Evolutionary conservation across 2,888 invertebrate genomes (phyloP).

Genomic region (Perithous albicinctus): DNA sequence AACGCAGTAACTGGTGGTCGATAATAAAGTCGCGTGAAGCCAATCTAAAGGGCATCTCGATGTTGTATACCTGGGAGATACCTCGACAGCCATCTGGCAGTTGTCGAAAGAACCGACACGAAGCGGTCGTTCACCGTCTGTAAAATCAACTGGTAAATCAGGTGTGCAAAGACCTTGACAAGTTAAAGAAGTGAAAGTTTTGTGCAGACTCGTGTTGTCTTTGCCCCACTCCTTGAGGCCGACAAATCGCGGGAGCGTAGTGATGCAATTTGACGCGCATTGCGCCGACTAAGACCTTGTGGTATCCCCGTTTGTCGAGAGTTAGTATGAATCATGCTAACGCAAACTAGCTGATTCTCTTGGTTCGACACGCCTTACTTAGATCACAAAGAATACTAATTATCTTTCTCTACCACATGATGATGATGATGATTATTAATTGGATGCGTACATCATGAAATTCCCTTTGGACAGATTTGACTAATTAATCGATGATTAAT

Average conservation of each 20-base stretch:
- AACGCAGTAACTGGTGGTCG: conserved; percentile 23
- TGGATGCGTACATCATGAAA: neutral
- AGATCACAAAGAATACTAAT: conserved; percentile 24
- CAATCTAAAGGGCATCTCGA: neutral
- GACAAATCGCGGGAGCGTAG: conserved; percentile 37
- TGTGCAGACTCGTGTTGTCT: neutral
- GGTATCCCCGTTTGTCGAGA: conserved; percentile 53
- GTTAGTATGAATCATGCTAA: conserved; percentile 40
- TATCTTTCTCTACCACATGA: neutral
- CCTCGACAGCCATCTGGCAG: conserved; percentile 57
- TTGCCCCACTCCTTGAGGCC: neutral
- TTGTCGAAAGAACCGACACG: conserved; percentile 38
- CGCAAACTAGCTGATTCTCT: conserved; percentile 11
- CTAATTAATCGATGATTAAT: conserved; percentile 37
- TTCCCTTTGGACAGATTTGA: conserved; percentile 28
- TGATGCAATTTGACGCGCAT: conserved; percentile 48
- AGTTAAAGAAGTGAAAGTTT: conserved; percentile 46
- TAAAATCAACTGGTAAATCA: conserved; percentile 56
- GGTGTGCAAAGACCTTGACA: conserved; percentile 41
- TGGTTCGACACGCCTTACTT: conserved; percentile 31
- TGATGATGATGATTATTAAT: conserved; percentile 33
- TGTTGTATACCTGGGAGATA: conserved; percentile 36
- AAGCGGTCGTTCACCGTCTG: neutral
- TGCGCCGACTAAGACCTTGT: conserved; percentile 41
- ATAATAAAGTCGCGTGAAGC: conserved; percentile 33